Evolutionary conservation across 2,888 invertebrate genomes (phyloP).

Genomic region (Latrodectus hesperus): DNA sequence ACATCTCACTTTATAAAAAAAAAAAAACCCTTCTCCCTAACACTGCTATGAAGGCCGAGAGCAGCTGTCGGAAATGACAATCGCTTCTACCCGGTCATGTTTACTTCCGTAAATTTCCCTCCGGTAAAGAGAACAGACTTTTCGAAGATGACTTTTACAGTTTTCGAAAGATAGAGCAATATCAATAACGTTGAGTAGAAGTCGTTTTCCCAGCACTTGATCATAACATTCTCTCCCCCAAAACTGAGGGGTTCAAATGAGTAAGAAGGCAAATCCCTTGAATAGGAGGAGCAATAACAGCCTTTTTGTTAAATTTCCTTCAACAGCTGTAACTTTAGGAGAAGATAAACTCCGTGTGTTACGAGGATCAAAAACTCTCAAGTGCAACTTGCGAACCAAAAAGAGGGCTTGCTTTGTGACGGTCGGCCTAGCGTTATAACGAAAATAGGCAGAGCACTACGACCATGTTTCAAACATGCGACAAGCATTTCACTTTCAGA

Average conservation of each 20-base stretch:
- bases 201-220: conserved; percentile 51
- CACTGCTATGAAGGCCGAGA: conserved; percentile 2
- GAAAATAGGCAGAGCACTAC: neutral
- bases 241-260: conserved; percentile 56
- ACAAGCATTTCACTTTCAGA: conserved; percentile 9
- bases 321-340: conserved; percentile 58
- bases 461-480: conserved; percentile 15
- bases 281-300: conserved; percentile 57
- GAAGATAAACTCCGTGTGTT: conserved; percentile 50
- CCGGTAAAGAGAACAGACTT: conserved; percentile 45
- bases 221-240: conserved; percentile 47
- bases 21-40: neutral
- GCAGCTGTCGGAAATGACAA: conserved; percentile 53
- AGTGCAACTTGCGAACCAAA: neutral
- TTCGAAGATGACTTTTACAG: conserved; percentile 60
- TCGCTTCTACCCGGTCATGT: conserved; percentile 56
- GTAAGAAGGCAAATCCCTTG: conserved; percentile 33
- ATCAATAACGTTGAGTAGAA: conserved; percentile 64
- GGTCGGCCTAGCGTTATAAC: conserved; percentile 20
- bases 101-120: conserved; percentile 62
- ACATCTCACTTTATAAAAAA: neutral
- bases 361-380: conserved; percentile 34
- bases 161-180: conserved; percentile 65
- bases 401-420: neutral
- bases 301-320: conserved; percentile 62